Conservation (phyloP, 1,140 invertebrate species). For the Holcopasites calliopsidis region DNA sequence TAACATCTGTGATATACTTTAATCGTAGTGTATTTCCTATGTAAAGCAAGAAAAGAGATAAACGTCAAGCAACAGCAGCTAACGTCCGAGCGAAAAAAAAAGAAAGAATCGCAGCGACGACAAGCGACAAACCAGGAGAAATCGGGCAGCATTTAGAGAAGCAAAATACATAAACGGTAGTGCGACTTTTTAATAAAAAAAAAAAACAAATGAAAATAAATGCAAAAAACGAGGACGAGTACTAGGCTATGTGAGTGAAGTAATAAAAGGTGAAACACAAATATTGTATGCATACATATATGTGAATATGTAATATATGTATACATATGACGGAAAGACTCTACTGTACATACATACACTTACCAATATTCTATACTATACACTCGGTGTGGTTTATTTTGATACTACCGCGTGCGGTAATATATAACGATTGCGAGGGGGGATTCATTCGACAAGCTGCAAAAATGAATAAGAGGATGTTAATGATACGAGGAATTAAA, state of each 20-base stretch:
- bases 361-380: constrained; percentile 76
- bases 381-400: constrained; percentile 79
- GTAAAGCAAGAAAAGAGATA: not conserved
- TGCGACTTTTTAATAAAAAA: constrained; percentile 53
- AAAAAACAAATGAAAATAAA: constrained; percentile 2
- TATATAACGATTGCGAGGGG: constrained; percentile 71
- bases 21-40: constrained; percentile 76
- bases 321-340: constrained; percentile 39
- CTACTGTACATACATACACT: constrained; percentile 74
- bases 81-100: constrained; percentile 1
- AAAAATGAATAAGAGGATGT: constrained; percentile 6
- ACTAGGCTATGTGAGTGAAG: constrained; percentile 17
- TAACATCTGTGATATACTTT: constrained; percentile 79
- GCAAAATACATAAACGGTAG: constrained; percentile 55
- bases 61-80: constrained; percentile 19
- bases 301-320: no score
- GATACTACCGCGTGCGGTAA: constrained; percentile 76
- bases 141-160: constrained; percentile 9
- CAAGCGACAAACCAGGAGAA: not conserved
- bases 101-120: not conserved
- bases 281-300: no score
- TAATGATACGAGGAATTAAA: constrained; percentile 26
- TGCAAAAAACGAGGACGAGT: constrained; percentile 22
- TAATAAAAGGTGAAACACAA: no score
- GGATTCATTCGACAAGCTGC: constrained; percentile 44